Conservation (phyloP, 2,797 vertebrate genomes). For the Crocodylus rhombifer region DNA sequence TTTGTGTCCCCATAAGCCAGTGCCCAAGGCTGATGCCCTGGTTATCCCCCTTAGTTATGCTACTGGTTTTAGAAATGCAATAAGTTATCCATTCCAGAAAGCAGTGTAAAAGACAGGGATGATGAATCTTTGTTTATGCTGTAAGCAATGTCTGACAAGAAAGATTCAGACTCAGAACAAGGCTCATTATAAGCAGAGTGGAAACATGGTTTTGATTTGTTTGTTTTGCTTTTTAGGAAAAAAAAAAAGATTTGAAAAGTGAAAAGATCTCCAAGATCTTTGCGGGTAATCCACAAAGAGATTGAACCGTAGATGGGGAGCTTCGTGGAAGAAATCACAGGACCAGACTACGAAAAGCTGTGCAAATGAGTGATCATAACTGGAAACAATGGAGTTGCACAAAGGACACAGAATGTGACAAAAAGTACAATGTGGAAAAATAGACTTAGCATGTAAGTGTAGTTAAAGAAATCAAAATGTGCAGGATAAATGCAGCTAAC, state of each 20-base stretch:
- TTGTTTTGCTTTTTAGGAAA: background rate
- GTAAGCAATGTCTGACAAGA: no score
- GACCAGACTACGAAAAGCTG: background rate
- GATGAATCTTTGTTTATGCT: no score
- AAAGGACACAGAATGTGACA: accelerated
- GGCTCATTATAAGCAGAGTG: background rate
- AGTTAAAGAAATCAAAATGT: background rate
- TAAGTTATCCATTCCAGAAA: no score
- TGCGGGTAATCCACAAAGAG: background rate
- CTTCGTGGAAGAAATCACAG: background rate
- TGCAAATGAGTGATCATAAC: background rate
- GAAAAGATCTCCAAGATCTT: background rate
- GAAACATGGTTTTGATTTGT: background rate
- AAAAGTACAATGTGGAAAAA: background rate
- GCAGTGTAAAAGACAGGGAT: no score
- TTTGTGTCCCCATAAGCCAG: no score
- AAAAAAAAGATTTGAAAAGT: background rate
- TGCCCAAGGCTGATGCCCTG: no score
- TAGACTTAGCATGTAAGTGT: background rate
- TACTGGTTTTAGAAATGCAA: no score
- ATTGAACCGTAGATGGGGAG: background rate
- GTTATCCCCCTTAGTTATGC: no score
- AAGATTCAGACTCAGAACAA: no score
- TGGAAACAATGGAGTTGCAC: background rate
- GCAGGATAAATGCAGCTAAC: background rate